Evolutionary conservation across 2,797 vertebrate genomes (phyloP).

Genomic region (Astyanax mexicanus): DNA sequence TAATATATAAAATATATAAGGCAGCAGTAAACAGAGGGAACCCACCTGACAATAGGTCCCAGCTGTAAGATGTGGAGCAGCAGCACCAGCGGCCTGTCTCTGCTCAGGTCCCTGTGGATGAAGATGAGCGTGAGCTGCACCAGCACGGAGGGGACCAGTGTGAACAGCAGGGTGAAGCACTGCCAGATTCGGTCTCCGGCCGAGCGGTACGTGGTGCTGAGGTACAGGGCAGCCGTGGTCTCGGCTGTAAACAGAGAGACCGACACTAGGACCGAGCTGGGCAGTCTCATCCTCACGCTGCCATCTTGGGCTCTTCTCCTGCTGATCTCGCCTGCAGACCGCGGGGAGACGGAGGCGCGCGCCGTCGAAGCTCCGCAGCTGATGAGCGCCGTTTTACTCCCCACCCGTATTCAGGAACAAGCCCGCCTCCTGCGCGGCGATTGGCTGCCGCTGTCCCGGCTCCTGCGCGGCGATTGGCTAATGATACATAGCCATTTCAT

Average conservation of each 20-base stretch:
- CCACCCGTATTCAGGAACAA: neutral
- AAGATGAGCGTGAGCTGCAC: slow-evolving; percentile 96
- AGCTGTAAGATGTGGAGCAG: slow-evolving; percentile 95
- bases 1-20: no score
- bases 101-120: slow-evolving; percentile 94
- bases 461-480: neutral
- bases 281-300: slow-evolving; percentile 90
- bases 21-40: neutral
- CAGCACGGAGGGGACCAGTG: slow-evolving; percentile 88
- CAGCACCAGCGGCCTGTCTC: slow-evolving; percentile 91
- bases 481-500: neutral
- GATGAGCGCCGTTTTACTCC: slow-evolving; percentile 2
- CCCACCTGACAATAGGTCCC: slow-evolving; percentile 91
- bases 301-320: slow-evolving; percentile 66
- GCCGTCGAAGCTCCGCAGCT: slow-evolving; percentile 5
- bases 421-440: neutral
- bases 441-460: neutral
- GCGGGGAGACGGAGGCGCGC: slow-evolving; percentile 21
- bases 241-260: slow-evolving; percentile 92
- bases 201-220: slow-evolving; percentile 90
- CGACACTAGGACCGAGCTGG: slow-evolving; percentile 91
- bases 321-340: slow-evolving; percentile 57
- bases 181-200: slow-evolving; percentile 93
- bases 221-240: slow-evolving; percentile 88
- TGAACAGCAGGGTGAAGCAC: slow-evolving; percentile 91